A percentile compares a stretch with the other conserved stretches of the same genome.
These are phyloP conservation scores for Parnassius mnemosyne DNA, from an alignment of 2,888 invertebrate genomes.

Conservation along the genomic window DNA sequence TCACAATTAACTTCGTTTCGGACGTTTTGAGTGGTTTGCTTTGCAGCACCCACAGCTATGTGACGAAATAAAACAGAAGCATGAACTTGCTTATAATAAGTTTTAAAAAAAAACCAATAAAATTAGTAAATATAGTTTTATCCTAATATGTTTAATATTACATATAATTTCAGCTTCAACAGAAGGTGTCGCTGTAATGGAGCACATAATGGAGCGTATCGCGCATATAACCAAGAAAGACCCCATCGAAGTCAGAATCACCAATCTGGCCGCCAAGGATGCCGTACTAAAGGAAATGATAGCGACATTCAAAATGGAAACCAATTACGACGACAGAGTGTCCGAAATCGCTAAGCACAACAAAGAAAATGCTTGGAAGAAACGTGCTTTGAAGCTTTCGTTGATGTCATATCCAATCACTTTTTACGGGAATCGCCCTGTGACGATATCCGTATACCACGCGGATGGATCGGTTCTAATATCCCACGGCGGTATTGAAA, in stretches of 20 bases:
- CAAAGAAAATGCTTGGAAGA: constrained; percentile 86
- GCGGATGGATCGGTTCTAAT: constrained; percentile 84
- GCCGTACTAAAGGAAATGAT: constrained; percentile 70
- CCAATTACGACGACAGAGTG: constrained; percentile 77
- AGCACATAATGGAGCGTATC: constrained; percentile 85
- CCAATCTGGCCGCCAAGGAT: constrained; percentile 68
- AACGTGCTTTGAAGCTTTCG: constrained; percentile 82
- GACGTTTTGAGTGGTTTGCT: no score
- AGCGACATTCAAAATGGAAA: constrained; percentile 77
- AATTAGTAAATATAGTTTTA: no score
- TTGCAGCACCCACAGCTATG: no score
- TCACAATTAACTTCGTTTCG: no score
- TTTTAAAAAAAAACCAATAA: no score
- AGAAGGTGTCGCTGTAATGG: constrained; percentile 80
- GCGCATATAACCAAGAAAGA: constrained; percentile 77
- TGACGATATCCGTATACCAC: constrained; percentile 83
- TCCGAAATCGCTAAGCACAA: constrained; percentile 79
- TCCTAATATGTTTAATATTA: no score
- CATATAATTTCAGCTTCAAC: constrained; percentile 61
- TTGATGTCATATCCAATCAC: constrained; percentile 83
- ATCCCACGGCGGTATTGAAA: constrained; percentile 85
- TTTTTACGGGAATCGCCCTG: constrained; percentile 76
- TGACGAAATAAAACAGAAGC: no score
- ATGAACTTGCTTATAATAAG: no score
- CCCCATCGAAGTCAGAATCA: constrained; percentile 78